Conservation (phyloP, 2,888 invertebrate species). For the Drosophila mettleri region DNA sequence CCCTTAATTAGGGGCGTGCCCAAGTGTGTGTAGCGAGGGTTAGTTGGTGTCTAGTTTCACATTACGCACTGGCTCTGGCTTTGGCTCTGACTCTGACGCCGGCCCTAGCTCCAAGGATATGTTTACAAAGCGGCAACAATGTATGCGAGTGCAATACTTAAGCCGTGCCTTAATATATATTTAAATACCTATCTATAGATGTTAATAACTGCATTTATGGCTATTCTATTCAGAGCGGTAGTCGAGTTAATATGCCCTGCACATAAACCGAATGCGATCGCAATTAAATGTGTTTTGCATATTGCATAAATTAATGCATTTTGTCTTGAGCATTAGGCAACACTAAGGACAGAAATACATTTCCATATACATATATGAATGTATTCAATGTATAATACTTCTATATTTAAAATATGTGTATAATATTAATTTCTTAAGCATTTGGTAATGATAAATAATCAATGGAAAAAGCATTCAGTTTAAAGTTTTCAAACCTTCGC, state of each 20-base stretch:
- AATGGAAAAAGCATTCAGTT: too few species aligned
- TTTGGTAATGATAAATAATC: too few species aligned
- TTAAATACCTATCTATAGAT: not conserved
- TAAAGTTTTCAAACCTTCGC: too few species aligned
- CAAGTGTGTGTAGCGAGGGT: constrained; percentile 26
- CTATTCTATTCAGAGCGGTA: constrained; percentile 6
- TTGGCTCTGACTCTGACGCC: constrained; percentile 11
- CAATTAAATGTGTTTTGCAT: constrained; percentile 4
- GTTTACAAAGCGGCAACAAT: constrained; percentile 54
- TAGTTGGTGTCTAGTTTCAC: constrained; percentile 8
- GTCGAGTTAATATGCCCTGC: not conserved
- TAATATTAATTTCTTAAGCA: too few species aligned
- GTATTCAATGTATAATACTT: too few species aligned
- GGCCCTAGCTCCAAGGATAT: constrained; percentile 40
- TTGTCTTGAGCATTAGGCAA: not conserved
- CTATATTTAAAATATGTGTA: too few species aligned
- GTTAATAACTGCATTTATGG: constrained; percentile 6
- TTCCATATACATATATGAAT: not conserved
- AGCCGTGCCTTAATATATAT: not conserved
- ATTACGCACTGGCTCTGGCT: constrained; percentile 13
- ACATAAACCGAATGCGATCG: not conserved
- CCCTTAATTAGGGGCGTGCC: constrained; percentile 71
- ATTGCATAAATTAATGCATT: not conserved
- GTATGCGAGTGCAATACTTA: constrained; percentile 8
- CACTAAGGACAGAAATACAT: not conserved